These are phyloP conservation scores for Metallyticus violacea DNA, from an alignment of 2,888 invertebrate species.

Conservation along the genomic window DNA sequence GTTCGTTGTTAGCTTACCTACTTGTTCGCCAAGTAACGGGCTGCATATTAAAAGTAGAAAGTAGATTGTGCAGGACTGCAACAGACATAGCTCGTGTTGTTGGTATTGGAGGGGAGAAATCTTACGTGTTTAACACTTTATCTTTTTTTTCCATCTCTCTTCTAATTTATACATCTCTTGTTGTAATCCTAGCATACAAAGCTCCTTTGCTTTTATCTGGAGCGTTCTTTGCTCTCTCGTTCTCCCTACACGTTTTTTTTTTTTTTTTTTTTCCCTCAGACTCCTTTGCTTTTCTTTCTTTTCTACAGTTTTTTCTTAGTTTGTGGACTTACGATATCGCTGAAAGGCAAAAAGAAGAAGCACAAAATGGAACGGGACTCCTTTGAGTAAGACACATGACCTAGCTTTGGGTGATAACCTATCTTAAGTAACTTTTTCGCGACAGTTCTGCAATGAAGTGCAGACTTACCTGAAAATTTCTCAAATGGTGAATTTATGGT, in stretches of 20 bases:
- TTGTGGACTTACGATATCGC: neutral
- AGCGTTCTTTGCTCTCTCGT: neutral
- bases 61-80: neutral
- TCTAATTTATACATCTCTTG: neutral
- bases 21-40: neutral
- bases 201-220: neutral
- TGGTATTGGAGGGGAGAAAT: neutral
- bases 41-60: neutral
- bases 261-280: too few species aligned
- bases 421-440: neutral
- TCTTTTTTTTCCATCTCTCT: neutral
- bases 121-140: neutral
- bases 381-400: neutral
- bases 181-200: neutral
- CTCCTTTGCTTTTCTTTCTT: too few species aligned
- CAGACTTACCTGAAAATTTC: neutral
- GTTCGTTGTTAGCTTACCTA: neutral
- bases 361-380: neutral
- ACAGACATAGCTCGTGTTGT: neutral
- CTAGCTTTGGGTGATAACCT: neutral
- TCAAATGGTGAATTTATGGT: neutral
- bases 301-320: too few species aligned
- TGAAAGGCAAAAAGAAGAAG: neutral
- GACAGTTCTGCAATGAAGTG: neutral
- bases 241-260: neutral